phyloP scores from a whole-genome alignment of 2,888 invertebrate species.

The Yponomeuta evonymella region DNA sequence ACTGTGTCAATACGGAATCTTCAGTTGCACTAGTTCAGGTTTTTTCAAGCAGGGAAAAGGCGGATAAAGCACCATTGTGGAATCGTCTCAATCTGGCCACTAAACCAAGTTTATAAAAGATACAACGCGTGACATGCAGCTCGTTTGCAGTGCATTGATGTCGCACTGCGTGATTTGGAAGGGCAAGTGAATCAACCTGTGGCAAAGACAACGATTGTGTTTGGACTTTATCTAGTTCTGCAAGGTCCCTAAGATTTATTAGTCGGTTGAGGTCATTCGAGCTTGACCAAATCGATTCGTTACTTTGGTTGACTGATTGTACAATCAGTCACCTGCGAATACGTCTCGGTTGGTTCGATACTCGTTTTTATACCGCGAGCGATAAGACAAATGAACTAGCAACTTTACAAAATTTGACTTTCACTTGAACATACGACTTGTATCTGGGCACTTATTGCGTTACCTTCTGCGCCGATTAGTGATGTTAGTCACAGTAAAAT shows the following conservation, averaged over 20 bases:
- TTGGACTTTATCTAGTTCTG: neutral
- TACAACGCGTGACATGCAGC: slow-evolving; percentile 23
- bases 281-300: neutral
- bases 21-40: too few species aligned
- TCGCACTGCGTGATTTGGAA: slow-evolving; percentile 11
- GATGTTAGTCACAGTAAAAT: too few species aligned
- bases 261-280: neutral
- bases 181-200: slow-evolving; percentile 2
- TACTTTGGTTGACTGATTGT: neutral
- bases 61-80: neutral
- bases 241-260: neutral
- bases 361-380: too few species aligned
- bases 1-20: too few species aligned
- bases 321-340: too few species aligned
- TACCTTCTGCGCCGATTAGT: too few species aligned
- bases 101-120: neutral
- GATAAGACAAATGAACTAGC: too few species aligned
- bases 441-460: too few species aligned
- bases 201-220: neutral
- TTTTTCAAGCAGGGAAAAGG: neutral
- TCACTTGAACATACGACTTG: too few species aligned
- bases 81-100: neutral
- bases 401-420: too few species aligned
- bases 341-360: too few species aligned
- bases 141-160: slow-evolving; percentile 28